Evolutionary conservation across 2,888 invertebrate genomes (phyloP), one percentile per base, ranked within the genome.

Genomic region (Plemyria rubiginata): DNA sequence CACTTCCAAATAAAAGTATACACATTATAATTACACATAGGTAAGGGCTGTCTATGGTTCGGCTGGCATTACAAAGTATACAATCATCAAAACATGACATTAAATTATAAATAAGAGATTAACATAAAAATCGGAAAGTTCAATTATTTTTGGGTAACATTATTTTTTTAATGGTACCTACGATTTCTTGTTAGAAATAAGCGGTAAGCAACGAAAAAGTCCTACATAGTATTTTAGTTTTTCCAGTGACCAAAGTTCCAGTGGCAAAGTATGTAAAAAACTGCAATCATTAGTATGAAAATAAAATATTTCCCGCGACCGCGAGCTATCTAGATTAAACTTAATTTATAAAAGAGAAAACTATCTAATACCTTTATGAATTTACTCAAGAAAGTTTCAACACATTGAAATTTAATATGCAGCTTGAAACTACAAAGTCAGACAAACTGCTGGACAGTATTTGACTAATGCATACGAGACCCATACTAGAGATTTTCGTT

Each of bases 371-470:
- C 9, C 16, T 46, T 43, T 22, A 7, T 32, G 6, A 50, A 50
- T 43, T 32, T 16, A 29, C n/a, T 48, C 46, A 54, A 49, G 54
- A 41, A 57, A 54, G 53, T 40, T 40, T 60, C 52, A 60, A 62
- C 65, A 60, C 54, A 51, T 67, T 64, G 40, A 65, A 43, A 66
- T 67, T 55, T 67, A 64, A 66, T 67, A 68, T 61, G 59, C 66
- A 68, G 51, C 58, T 69, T 15, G 40, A 41, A 61, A 58, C 58
- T 65, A 50, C 53, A 55, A 63, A 69, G 67, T 66, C 64, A 55
- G 40, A 49, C 62, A 60, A 67, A 67, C 69, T 64, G 54, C 60
- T 56, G 68, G 70, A 68, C 70, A 57, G 60, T 68, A 66, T 68
- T 68, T 68, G 68, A 70, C 64, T 70, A 70, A 68, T 65, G 54